Evolutionary conservation across 2,797 vertebrate genomes (phyloP).

Genomic region (Poeciliopsis gracilis): DNA sequence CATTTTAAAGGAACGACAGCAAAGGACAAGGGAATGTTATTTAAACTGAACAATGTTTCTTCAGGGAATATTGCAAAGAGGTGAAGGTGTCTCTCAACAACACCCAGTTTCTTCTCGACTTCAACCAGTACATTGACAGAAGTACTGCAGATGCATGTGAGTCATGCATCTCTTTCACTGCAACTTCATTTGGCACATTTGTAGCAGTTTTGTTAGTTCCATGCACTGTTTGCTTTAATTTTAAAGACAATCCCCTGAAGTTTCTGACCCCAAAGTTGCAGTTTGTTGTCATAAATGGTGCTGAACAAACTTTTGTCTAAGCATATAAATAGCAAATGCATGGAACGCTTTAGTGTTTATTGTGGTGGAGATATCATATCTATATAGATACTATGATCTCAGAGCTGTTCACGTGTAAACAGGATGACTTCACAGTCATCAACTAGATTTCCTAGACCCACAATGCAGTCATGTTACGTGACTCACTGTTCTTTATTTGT

Average conservation of each 20-base stretch:
- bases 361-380: constrained; percentile 33
- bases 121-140: constrained; percentile 90
- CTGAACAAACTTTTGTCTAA: not conserved
- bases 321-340: not conserved
- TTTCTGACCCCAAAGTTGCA: constrained; percentile 1
- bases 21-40: constrained; percentile 8
- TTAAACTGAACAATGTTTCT: constrained; percentile 52
- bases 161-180: constrained; percentile 49
- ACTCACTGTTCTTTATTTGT: constrained; percentile 64
- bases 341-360: constrained; percentile 8
- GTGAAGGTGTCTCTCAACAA: constrained; percentile 92
- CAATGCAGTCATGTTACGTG: constrained; percentile 60
- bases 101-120: constrained; percentile 93
- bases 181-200: constrained; percentile 31
- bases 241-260: constrained; percentile 1
- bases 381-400: constrained; percentile 43
- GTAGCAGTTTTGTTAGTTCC: constrained; percentile 6
- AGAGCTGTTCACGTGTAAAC: constrained; percentile 59
- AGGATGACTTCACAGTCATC: constrained; percentile 64
- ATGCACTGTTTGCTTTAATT: not conserved
- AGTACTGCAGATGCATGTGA: constrained; percentile 83
- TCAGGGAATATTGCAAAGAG: constrained; percentile 93
- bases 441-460: constrained; percentile 62
- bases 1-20: not conserved
- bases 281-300: not conserved